These are phyloP conservation scores for Saccopteryx bilineata DNA, from an alignment of 2,113 vertebrate genomes.

Conservation along the genomic window DNA sequence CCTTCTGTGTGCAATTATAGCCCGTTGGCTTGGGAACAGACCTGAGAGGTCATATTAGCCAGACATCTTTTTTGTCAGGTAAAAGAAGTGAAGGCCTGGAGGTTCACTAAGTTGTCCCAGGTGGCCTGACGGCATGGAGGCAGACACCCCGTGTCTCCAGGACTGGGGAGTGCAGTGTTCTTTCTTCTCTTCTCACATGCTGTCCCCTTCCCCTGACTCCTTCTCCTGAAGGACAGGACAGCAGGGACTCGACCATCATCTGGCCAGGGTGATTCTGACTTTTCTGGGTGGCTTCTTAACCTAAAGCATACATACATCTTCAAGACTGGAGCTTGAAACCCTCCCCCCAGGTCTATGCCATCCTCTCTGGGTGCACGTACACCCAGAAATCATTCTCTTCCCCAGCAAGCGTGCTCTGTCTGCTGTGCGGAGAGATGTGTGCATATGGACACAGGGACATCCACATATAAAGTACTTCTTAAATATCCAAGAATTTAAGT, in stretches of 20 bases:
- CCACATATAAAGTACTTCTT: not conserved
- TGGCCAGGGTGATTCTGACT: no score
- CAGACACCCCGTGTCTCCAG: not conserved
- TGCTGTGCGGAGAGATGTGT: not conserved
- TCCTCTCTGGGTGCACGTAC: not conserved
- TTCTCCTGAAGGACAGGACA: not conserved
- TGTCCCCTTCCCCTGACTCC: not conserved
- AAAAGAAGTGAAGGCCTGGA: not conserved
- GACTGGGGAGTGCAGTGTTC: not conserved
- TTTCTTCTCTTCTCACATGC: not conserved
- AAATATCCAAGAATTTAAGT: not conserved
- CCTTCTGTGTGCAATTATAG: not conserved
- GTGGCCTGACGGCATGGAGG: not conserved
- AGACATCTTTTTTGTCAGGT: not conserved
- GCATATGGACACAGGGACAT: not conserved
- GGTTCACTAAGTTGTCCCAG: not conserved
- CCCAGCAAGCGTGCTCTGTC: not conserved
- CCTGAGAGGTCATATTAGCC: not conserved
- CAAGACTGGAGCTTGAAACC: not conserved
- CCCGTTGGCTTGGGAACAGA: not conserved
- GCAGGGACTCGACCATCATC: not conserved
- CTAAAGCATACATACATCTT: not conserved
- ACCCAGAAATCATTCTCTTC: not conserved
- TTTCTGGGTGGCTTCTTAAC: not conserved
- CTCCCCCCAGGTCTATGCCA: not conserved